phyloP scores from a whole-genome alignment of 2,113 vertebrate genomes.

The Crotalus helleri region DNA sequence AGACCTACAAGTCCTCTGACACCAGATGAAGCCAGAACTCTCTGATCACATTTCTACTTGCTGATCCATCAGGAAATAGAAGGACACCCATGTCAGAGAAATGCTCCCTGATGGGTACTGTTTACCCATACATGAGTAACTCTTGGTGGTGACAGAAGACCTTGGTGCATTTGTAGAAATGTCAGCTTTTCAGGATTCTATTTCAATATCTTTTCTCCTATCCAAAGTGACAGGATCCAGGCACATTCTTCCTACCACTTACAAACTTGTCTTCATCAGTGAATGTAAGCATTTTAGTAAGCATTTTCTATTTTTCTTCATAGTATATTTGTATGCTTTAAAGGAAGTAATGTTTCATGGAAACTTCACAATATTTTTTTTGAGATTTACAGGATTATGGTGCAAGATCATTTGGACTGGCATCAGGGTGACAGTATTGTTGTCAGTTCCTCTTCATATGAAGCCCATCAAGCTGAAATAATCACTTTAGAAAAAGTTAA shows the following conservation, averaged over 20 bases:
- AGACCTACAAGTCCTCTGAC: not conserved
- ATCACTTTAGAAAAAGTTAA: conserved; percentile 65
- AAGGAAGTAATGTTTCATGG: not conserved
- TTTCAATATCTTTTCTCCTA: not conserved
- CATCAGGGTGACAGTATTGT: conserved; percentile 54
- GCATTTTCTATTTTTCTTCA: not conserved
- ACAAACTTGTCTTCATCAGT: not conserved
- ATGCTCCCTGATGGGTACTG: not conserved
- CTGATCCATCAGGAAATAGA: not conserved
- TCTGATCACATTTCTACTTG: not conserved
- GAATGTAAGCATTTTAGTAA: not conserved
- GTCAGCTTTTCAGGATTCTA: not conserved
- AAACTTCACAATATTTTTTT: not conserved
- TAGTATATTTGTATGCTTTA: not conserved
- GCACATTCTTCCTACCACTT: not conserved
- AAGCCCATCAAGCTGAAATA: conserved; percentile 70
- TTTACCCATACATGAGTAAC: not conserved
- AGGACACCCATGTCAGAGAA: not conserved
- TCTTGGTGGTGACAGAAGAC: not conserved
- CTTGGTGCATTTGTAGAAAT: not conserved
- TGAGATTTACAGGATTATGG: conserved; percentile 60
- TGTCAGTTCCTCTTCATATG: conserved; percentile 72
- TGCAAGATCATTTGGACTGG: conserved; percentile 68
- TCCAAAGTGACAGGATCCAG: not conserved
- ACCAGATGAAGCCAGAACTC: not conserved